Evolutionary conservation across 1,140 invertebrate species (phyloP).

Genomic region (Drosophila pseudoananassae): DNA sequence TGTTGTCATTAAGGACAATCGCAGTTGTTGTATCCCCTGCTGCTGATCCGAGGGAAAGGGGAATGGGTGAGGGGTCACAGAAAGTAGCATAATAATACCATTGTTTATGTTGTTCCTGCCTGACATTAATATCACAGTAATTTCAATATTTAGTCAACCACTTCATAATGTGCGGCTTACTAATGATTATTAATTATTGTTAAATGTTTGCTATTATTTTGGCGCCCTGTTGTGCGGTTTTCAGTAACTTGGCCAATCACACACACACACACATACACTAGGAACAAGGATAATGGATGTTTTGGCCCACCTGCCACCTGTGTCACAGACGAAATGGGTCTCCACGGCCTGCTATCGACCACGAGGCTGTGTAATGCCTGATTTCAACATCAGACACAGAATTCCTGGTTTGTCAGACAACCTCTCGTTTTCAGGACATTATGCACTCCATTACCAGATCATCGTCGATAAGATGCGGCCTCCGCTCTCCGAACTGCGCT

Average conservation of each 20-base stretch:
- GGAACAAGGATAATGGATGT: conserved; percentile 12
- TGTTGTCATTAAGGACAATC: conserved; percentile 62
- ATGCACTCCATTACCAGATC: conserved; percentile 66
- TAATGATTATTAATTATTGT: conserved; percentile 82
- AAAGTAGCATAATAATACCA: conserved; percentile 59
- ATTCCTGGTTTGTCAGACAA: neutral
- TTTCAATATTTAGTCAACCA: conserved; percentile 81
- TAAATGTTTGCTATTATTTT: conserved; percentile 58
- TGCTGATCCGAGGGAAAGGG: conserved; percentile 11
- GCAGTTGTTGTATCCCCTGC: conserved; percentile 15
- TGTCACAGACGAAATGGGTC: conserved; percentile 39
- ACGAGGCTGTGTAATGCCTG: neutral
- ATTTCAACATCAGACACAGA: neutral
- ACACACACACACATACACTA: conserved; percentile 36
- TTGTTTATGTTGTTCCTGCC: conserved; percentile 75
- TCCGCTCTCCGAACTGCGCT: conserved; percentile 5
- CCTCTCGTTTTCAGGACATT: conserved; percentile 48
- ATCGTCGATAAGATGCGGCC: conserved; percentile 56
- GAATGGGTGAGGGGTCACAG: neutral
- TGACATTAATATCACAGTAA: conserved; percentile 75
- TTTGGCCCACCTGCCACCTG: conserved; percentile 9
- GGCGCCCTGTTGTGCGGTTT: conserved; percentile 11
- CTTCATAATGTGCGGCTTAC: conserved; percentile 79
- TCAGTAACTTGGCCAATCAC: conserved; percentile 57
- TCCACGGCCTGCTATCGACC: neutral